phyloP scores from a whole-genome alignment of 2,888 invertebrate species.

The Griposia aprilina region DNA sequence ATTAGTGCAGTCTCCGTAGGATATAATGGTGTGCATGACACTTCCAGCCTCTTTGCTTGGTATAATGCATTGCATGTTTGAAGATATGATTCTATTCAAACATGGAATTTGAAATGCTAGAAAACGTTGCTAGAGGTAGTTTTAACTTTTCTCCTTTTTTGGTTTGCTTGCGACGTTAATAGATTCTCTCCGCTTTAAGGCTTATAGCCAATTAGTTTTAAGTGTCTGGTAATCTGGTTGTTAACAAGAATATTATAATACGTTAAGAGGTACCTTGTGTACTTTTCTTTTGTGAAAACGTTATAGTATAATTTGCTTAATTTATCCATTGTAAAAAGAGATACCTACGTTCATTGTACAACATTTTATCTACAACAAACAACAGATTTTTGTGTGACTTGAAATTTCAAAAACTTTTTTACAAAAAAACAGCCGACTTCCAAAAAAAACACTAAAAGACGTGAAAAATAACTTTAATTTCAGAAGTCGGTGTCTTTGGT shows the following conservation, averaged over 20 bases:
- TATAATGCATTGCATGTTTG: constrained; percentile 18
- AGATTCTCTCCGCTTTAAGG: constrained; percentile 41
- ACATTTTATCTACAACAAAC: not conserved
- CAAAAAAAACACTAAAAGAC: too few species aligned
- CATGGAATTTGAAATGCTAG: constrained; percentile 18
- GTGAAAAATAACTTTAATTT: too few species aligned
- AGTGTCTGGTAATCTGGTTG: constrained; percentile 1
- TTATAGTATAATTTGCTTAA: not conserved
- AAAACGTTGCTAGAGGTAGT: not conserved
- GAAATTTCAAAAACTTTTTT: too few species aligned
- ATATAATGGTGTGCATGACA: constrained; percentile 39
- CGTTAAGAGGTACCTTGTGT: not conserved
- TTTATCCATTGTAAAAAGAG: not conserved
- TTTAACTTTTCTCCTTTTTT: constrained; percentile 6
- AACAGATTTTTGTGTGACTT: not conserved
- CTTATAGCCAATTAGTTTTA: constrained; percentile 40
- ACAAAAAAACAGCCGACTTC: too few species aligned
- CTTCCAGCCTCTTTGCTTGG: constrained; percentile 44
- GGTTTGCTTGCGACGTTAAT: constrained; percentile 26
- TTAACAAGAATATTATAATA: constrained; percentile 24
- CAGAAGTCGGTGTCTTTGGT: too few species aligned
- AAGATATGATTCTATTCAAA: constrained; percentile 27
- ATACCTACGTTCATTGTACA: not conserved
- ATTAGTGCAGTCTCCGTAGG: constrained; percentile 18
- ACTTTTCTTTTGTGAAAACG: not conserved